phyloP scores from a whole-genome alignment of 2,797 vertebrate species.

The Coluber constrictor region DNA sequence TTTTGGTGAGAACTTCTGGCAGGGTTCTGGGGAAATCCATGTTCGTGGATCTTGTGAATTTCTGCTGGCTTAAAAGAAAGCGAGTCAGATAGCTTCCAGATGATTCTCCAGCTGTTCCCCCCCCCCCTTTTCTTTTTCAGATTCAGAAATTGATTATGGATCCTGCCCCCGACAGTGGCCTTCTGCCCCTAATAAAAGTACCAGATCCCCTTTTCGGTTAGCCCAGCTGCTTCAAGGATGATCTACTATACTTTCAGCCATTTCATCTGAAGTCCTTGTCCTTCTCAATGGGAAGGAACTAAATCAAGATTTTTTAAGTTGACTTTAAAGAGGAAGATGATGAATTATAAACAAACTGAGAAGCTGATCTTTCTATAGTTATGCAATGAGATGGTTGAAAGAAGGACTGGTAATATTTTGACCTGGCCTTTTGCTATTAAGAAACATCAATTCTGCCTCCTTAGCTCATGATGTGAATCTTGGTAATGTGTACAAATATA shows the following conservation, averaged over 20 bases:
- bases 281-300: not conserved
- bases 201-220: conserved; percentile 46
- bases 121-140: conserved; percentile 56
- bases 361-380: not conserved
- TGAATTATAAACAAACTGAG: not conserved
- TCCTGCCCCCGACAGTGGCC: conserved; percentile 62
- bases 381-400: not conserved
- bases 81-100: not conserved
- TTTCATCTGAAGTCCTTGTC: not conserved
- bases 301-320: not conserved
- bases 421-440: not conserved
- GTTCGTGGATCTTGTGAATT: not conserved
- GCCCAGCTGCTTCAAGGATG: not conserved
- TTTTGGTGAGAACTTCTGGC: not conserved
- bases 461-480: not conserved
- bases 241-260: not conserved
- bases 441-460: not conserved
- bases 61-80: not conserved
- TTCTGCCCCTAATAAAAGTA: conserved; percentile 57
- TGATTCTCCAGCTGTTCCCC: not conserved
- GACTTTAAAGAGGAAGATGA: not conserved
- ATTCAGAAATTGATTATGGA: conserved; percentile 65
- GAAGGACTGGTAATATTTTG: not conserved
- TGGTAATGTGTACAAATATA: too few relatives aligned
- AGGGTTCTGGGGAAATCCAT: not conserved